Evolutionary conservation across 2,797 vertebrate genomes (phyloP), one percentile per base, ranked within the genome.

Genomic region (Acanthopagrus latus): DNA sequence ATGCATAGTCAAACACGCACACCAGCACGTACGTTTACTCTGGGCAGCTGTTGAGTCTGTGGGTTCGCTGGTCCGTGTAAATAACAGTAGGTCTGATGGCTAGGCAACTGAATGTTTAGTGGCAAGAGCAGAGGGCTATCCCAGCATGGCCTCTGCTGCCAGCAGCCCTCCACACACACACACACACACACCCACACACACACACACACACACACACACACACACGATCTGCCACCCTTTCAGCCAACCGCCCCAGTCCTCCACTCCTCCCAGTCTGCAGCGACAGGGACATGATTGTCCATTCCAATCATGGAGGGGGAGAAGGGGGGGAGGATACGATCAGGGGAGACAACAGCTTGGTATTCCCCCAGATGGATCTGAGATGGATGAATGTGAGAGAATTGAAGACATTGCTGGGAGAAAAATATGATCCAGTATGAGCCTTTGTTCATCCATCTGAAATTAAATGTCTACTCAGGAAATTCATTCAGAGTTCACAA

Each of bases 71-170:
- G 86, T 88, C 90, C 64, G 38, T 87, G 86, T 88, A 92, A 92
- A 94, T 91, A 88, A 88, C 86, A 88, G 84, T 60, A 76, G 76
- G 81, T 74, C 67, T 85, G 89, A 90, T 91, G 89, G 84, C 81
- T 87, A 87, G 68, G 72, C 76, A 81, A 85, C 88, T 85, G 89
- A 90, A 89, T 85, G 88, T 86, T 89, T 86, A 81, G 88, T n/a
- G 66, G 71, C 72, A 64, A 67, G 74, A 71, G 79, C 78, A 85
- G 79, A 79, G 77, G 84, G 74, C 77, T 43, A 59, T 88, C 83
- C 76, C 84, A 84, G 88, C 75, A 76, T 83, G 84, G 48, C 55
- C 80, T 27, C 46, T 33, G 29, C 70, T 50, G 41, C 78, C 77
- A 84, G 69, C 59, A 81, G 64, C 51, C 71, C 29, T 60, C 0